A percentile compares a stretch with the other conserved stretches of the same genome.
These are phyloP conservation scores for Mesocricetus auratus DNA, from an alignment of 2,113 vertebrate genomes.

Conservation along the genomic window DNA sequence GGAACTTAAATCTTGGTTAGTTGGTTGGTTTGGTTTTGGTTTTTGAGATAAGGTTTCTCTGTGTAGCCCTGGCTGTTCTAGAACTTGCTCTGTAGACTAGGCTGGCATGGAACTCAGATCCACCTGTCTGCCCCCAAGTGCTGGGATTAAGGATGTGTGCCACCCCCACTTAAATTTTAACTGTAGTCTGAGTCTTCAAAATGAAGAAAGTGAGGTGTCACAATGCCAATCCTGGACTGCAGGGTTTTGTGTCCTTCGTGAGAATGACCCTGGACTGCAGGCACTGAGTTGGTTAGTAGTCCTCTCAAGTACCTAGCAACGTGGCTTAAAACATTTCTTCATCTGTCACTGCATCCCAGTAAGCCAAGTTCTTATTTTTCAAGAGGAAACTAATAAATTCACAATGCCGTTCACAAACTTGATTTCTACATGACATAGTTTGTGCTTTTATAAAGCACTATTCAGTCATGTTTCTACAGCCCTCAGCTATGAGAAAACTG, in stretches of 20 bases:
- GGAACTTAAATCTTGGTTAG: neutral
- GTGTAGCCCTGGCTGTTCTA: neutral
- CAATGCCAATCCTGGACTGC: neutral
- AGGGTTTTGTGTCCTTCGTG: neutral
- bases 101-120: neutral
- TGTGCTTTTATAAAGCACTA: neutral
- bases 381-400: neutral
- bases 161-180: neutral
- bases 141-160: neutral
- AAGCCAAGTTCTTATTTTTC: neutral
- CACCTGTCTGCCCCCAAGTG: neutral
- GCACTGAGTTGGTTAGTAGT: neutral
- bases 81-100: neutral
- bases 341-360: neutral
- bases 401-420: neutral
- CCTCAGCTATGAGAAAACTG: neutral
- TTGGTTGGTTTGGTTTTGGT: neutral
- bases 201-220: neutral
- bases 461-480: neutral
- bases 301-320: neutral
- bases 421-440: neutral
- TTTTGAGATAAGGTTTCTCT: neutral
- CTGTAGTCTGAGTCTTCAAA: neutral
- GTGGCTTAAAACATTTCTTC: constrained; percentile 4
- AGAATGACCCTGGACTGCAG: neutral